phyloP scores from a whole-genome alignment of 1,140 invertebrate genomes.

The Mizuhopecten yessoensis region DNA sequence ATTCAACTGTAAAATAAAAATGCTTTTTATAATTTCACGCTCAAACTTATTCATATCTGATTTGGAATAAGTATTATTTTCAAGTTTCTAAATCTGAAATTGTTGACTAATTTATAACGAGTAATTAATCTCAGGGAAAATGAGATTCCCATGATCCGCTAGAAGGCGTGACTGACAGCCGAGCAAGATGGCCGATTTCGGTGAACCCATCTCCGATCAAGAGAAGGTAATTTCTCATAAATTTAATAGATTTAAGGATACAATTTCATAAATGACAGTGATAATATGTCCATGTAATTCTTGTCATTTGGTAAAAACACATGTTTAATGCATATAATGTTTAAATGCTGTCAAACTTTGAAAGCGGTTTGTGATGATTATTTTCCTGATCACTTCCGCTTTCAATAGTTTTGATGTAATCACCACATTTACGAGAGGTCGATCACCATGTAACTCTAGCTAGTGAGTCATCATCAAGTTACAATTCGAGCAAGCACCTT shows the following conservation, averaged over 20 bases:
- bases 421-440: not conserved
- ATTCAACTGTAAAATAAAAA: not conserved
- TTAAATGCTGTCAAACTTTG: not conserved
- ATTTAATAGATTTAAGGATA: not conserved
- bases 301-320: not conserved
- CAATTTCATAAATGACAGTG: not conserved
- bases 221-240: slow-evolving; percentile 78
- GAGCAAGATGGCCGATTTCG: slow-evolving; percentile 81
- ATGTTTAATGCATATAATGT: not conserved
- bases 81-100: not conserved
- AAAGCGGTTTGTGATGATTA: not conserved
- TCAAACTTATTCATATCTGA: not conserved
- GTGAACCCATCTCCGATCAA: slow-evolving; percentile 81
- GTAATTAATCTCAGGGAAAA: not conserved
- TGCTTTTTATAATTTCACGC: not conserved
- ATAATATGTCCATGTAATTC: not conserved
- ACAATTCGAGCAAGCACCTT: not conserved
- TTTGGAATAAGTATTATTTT: not conserved
- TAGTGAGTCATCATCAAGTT: slow-evolving; percentile 19
- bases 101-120: not conserved
- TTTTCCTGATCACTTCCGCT: slow-evolving; percentile 49
- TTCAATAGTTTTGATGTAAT: not conserved
- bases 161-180: slow-evolving; percentile 70
- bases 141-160: slow-evolving; percentile 37
- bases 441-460: slow-evolving; percentile 17